phyloP scores from a whole-genome alignment of 2,888 invertebrate species.

The Anarsia innoxiella region DNA sequence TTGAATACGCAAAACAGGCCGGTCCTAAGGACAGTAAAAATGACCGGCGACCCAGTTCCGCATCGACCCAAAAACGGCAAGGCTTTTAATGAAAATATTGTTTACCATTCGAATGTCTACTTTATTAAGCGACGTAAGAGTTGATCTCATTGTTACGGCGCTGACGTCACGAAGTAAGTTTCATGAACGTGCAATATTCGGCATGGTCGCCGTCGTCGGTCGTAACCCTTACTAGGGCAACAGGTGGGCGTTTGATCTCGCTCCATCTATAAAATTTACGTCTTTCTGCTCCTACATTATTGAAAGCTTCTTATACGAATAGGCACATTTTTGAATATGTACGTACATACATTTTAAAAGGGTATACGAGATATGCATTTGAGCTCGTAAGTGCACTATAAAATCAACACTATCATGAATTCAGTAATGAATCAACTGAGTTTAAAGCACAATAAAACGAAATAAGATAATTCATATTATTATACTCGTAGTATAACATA shows the following conservation, averaged over 20 bases:
- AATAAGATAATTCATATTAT: too few relatives aligned
- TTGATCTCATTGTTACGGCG: slow-evolving; percentile 22
- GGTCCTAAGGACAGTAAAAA: slow-evolving; percentile 17
- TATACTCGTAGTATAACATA: too few relatives aligned
- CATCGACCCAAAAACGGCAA: slow-evolving; percentile 40
- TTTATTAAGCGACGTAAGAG: slow-evolving; percentile 36
- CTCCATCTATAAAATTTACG: background rate
- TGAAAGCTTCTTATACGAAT: too few relatives aligned
- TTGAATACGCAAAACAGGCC: slow-evolving; percentile 39
- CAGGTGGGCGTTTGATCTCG: slow-evolving; percentile 7
- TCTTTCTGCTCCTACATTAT: background rate
- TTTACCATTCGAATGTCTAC: too few relatives aligned
- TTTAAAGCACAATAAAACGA: too few relatives aligned
- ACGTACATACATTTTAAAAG: too few relatives aligned
- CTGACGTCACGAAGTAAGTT: slow-evolving; percentile 21
- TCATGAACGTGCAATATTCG: slow-evolving; percentile 3
- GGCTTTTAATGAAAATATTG: slow-evolving; percentile 46
- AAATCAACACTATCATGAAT: too few relatives aligned
- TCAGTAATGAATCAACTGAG: too few relatives aligned
- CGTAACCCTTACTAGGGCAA: slow-evolving; percentile 2
- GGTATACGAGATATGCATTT: too few relatives aligned
- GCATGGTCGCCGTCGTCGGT: too few relatives aligned
- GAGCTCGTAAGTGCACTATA: too few relatives aligned
- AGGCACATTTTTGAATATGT: too few relatives aligned
- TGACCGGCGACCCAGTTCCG: slow-evolving; percentile 45